Conservation (phyloP, 2,888 invertebrate species). For the Tolmerus cingulatus region DNA sequence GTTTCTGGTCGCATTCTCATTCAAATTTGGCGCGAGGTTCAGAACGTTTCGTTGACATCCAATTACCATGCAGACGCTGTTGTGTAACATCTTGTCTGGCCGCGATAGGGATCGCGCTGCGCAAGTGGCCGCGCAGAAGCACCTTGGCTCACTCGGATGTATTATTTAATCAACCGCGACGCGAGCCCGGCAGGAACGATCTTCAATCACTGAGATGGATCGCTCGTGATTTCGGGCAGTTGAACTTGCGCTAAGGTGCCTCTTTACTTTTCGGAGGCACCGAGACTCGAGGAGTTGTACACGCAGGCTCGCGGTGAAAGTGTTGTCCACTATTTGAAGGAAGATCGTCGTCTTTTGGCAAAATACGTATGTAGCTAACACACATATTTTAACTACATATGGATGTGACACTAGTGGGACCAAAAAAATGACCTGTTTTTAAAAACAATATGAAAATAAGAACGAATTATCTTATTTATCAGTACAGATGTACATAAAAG, state of each 20-base stretch:
- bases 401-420: too few species aligned
- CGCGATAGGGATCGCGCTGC: not conserved
- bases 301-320: not conserved
- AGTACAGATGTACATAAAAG: too few species aligned
- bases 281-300: not conserved
- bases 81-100: slow-evolving; percentile 36
- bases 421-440: too few species aligned
- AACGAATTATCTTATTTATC: too few species aligned
- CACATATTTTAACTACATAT: too few species aligned
- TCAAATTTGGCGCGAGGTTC: slow-evolving; percentile 39
- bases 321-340: too few species aligned
- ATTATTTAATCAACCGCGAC: not conserved
- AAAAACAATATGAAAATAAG: too few species aligned
- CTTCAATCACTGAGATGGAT: not conserved
- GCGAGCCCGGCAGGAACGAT: not conserved
- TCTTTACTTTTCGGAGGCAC: not conserved
- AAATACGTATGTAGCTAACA: too few species aligned
- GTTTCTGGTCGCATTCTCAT: slow-evolving; percentile 15
- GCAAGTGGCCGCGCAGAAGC: slow-evolving; percentile 7
- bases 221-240: not conserved
- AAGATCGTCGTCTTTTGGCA: too few species aligned
- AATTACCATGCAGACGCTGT: slow-evolving; percentile 32
- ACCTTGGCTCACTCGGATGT: slow-evolving; percentile 1
- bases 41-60: slow-evolving; percentile 41
- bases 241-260: not conserved